These are phyloP conservation scores for Caenorhabditis macrosperma DNA, from an alignment of 2,888 invertebrate genomes.

Conservation along the genomic window DNA sequence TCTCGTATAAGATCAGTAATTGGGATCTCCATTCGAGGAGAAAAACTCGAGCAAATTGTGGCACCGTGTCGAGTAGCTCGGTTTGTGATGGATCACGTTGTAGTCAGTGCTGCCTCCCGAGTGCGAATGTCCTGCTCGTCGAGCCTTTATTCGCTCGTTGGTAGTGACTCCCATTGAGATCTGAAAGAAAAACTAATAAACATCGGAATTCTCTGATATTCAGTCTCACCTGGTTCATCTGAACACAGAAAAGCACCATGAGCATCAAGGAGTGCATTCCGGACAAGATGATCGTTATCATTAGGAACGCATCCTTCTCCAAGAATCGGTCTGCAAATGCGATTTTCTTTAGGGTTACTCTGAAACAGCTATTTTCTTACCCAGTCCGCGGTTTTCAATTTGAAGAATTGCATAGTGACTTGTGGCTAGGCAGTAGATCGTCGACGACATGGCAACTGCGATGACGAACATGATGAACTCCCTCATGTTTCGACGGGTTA, in stretches of 20 bases:
- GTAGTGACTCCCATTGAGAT: conserved; percentile 63
- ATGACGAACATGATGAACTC: conserved; percentile 68
- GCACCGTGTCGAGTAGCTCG: conserved; percentile 33
- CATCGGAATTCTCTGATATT: background rate
- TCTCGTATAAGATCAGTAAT: conserved; percentile 13
- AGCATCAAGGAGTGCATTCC: conserved; percentile 65
- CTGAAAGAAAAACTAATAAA: conserved; percentile 25
- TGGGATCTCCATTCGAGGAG: conserved; percentile 59
- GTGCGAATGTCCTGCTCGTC: conserved; percentile 43
- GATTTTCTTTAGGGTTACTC: too few relatives aligned
- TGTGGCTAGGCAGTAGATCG: conserved; percentile 57
- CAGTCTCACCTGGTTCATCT: conserved; percentile 58
- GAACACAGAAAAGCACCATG: conserved; percentile 59
- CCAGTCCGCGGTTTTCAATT: conserved; percentile 56
- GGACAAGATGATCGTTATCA: conserved; percentile 63
- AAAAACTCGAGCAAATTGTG: conserved; percentile 62
- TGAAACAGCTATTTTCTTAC: too few relatives aligned
- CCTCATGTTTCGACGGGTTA: conserved; percentile 66
- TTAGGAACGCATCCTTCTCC: conserved; percentile 52
- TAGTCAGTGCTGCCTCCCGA: conserved; percentile 19
- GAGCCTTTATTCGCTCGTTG: conserved; percentile 59
- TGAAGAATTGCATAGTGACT: conserved; percentile 41
- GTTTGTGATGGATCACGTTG: conserved; percentile 46
- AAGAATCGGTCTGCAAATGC: conserved; percentile 59
- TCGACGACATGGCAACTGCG: conserved; percentile 58